A percentile compares a stretch with the other conserved stretches of the same genome.
These are phyloP conservation scores for Patella depressa DNA, from an alignment of 2,888 invertebrate species.

Conservation along the genomic window DNA sequence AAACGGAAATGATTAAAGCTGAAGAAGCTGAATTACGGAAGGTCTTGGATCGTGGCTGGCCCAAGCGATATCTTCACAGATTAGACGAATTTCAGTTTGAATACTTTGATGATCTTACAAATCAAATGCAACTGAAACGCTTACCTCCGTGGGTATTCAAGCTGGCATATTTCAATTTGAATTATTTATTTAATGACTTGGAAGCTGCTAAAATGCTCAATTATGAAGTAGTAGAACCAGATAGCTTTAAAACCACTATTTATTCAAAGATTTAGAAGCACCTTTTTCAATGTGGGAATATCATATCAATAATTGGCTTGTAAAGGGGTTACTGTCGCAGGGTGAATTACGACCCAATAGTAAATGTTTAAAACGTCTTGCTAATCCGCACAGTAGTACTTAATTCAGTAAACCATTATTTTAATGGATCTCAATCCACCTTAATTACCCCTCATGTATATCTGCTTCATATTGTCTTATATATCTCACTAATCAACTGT, in stretches of 20 bases:
- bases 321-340: no score
- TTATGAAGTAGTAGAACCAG: conserved; percentile 34
- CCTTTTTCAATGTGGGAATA: no score
- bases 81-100: conserved; percentile 82
- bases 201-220: conserved; percentile 41
- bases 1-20: conserved; percentile 79
- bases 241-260: conserved; percentile 5
- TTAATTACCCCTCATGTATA: no score
- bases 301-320: no score
- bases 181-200: conserved; percentile 33
- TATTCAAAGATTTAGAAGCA: no score
- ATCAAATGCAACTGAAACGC: conserved; percentile 76
- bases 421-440: no score
- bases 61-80: conserved; percentile 84
- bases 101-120: conserved; percentile 81
- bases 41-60: conserved; percentile 78
- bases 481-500: no score
- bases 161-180: conserved; percentile 77
- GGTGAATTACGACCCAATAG: no score
- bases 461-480: no score
- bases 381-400: no score
- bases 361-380: no score
- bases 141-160: conserved; percentile 81
- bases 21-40: conserved; percentile 77
- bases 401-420: no score